Conservation (phyloP, 2,888 invertebrate genomes). For the Leptopilina myrica region DNA sequence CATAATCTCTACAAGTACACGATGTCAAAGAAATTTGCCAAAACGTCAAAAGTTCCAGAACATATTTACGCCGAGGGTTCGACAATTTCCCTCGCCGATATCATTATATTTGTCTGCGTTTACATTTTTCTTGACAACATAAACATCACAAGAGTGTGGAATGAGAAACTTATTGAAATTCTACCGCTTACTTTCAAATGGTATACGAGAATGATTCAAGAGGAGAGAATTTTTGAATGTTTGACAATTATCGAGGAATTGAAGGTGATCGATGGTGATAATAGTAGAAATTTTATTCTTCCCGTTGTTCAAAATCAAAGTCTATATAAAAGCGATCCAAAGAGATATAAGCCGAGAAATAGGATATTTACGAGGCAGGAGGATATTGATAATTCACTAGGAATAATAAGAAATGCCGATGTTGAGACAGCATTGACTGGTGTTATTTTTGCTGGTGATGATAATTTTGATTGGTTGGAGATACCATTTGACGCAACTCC, state of each 20-base stretch:
- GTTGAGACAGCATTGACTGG: slow-evolving; percentile 72
- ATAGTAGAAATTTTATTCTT: slow-evolving; percentile 65
- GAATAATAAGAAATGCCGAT: slow-evolving; percentile 75
- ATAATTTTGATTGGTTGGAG: slow-evolving; percentile 82
- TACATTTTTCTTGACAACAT: slow-evolving; percentile 79
- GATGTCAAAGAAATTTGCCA: slow-evolving; percentile 76
- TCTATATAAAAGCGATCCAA: slow-evolving; percentile 88
- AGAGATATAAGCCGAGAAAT: slow-evolving; percentile 85
- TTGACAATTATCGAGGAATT: slow-evolving; percentile 66
- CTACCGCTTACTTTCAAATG: slow-evolving; percentile 83
- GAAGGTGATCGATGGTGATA: slow-evolving; percentile 40
- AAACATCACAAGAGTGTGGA: slow-evolving; percentile 59
- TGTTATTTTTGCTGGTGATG: slow-evolving; percentile 75
- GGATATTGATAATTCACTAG: slow-evolving; percentile 83
- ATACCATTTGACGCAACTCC: slow-evolving; percentile 88
- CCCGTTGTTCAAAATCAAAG: slow-evolving; percentile 81
- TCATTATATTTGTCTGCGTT: slow-evolving; percentile 86
- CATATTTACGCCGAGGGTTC: slow-evolving; percentile 92
- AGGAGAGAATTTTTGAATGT: slow-evolving; percentile 66
- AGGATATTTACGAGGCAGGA: slow-evolving; percentile 87
- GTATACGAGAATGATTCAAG: slow-evolving; percentile 77
- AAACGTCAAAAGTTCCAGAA: slow-evolving; percentile 73
- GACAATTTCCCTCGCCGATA: slow-evolving; percentile 88
- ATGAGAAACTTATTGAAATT: slow-evolving; percentile 63
- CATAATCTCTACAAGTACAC: slow-evolving; percentile 86